Percentiles rank a stretch among this genome's conserved stretches.
Conservation (phyloP, 2,113 vertebrate genomes). For the Spizaetus ornatus region DNA sequence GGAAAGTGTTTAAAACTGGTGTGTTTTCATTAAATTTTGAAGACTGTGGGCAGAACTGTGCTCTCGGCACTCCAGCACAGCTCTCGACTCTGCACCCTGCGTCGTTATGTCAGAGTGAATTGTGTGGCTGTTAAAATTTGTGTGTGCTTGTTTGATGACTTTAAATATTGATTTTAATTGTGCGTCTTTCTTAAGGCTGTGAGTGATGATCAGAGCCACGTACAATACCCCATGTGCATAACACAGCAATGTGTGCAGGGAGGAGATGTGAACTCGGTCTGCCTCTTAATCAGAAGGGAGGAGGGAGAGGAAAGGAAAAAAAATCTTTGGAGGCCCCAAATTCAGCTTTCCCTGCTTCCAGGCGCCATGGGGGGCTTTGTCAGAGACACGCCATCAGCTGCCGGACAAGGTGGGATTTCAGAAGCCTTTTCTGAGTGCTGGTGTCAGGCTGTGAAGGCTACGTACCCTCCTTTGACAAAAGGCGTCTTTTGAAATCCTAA, state of each 20-base stretch:
- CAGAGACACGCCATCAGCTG: neutral
- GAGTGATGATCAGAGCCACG: neutral
- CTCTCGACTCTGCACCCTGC: neutral
- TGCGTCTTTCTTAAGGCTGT: neutral
- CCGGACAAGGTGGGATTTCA: neutral
- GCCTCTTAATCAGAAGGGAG: neutral
- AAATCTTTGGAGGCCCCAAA: neutral
- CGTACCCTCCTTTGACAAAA: neutral
- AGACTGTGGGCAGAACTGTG: neutral
- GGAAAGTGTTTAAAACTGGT: conserved; percentile 38
- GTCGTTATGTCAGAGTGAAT: conserved; percentile 4
- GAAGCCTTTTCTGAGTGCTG: neutral
- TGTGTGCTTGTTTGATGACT: conserved; percentile 20
- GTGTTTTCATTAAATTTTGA: conserved; percentile 40
- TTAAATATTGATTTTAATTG: conserved; percentile 35
- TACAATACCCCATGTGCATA: neutral
- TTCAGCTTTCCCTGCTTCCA: neutral
- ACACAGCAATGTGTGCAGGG: accelerated
- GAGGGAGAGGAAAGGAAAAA: neutral
- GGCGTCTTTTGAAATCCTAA: neutral
- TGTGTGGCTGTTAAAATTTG: neutral
- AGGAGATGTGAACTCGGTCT: neutral
- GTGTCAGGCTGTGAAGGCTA: neutral
- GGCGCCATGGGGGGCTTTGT: too few relatives aligned
- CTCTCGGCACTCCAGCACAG: neutral